Percentiles rank a stretch among this genome's conserved stretches.
Evolutionary conservation across 2,113 vertebrate genomes (phyloP).

Genomic region (Sylvilagus bachmani): DNA sequence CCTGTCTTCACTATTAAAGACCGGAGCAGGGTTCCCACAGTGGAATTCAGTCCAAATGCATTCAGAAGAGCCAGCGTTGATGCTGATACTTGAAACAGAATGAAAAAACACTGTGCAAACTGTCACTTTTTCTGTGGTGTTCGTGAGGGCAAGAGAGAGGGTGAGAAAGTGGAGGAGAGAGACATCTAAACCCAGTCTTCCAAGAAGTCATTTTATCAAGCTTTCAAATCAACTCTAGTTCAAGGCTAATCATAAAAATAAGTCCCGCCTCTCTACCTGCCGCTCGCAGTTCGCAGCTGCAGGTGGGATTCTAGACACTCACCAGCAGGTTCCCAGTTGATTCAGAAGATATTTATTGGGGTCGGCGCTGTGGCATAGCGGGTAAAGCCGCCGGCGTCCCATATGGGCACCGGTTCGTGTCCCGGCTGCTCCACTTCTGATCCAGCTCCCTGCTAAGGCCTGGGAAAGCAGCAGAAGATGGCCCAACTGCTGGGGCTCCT

Average conservation of each 20-base stretch:
- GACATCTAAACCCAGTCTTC: background rate
- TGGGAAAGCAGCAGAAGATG: no score
- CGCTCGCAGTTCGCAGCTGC: background rate
- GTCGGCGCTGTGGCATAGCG: no score
- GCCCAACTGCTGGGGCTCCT: no score
- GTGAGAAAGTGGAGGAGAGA: background rate
- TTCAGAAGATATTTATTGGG: background rate
- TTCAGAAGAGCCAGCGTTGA: background rate
- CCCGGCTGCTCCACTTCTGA: no score
- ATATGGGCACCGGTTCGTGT: no score
- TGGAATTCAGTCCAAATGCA: background rate
- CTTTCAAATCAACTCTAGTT: background rate
- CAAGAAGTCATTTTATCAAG: constrained; percentile 35
- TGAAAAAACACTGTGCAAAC: background rate
- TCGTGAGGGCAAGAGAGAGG: background rate
- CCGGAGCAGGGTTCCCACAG: background rate
- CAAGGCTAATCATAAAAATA: background rate
- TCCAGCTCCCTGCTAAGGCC: no score
- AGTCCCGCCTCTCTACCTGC: background rate
- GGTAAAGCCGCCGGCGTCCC: no score
- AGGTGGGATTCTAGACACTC: background rate
- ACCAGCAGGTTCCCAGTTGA: background rate
- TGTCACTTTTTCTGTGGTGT: constrained; percentile 21
- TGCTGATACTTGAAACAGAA: background rate
- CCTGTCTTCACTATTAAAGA: background rate